These are phyloP conservation scores for Eristalis pertinax DNA, from an alignment of 2,888 invertebrate species.

Conservation along the genomic window DNA sequence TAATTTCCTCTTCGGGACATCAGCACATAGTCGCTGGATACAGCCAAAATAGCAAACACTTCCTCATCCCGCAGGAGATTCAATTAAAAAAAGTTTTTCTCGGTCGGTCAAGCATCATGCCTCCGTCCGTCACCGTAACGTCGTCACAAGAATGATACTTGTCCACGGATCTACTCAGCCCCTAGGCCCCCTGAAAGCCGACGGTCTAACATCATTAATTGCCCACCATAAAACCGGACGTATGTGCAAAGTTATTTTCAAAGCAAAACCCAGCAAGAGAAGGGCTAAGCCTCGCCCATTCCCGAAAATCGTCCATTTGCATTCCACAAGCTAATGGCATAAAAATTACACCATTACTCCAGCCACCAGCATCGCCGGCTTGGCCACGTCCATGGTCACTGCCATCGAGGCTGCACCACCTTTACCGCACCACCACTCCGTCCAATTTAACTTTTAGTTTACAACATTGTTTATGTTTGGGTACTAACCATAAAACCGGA, in stretches of 20 bases:
- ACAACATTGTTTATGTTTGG: constrained; percentile 69
- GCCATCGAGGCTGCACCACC: constrained; percentile 10
- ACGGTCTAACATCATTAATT: constrained; percentile 53
- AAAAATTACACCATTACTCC: constrained; percentile 34
- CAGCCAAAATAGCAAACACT: constrained; percentile 32
- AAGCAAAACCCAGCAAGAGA: background rate
- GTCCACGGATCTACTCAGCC: constrained; percentile 9
- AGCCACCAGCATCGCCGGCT: background rate
- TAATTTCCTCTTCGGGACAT: constrained; percentile 32
- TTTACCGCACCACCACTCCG: constrained; percentile 3
- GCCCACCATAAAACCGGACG: constrained; percentile 33
- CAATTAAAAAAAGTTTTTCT: constrained; percentile 31
- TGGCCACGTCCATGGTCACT: constrained; percentile 23
- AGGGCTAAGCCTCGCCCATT: constrained; percentile 14
- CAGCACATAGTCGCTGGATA: background rate
- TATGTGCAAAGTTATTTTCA: constrained; percentile 1
- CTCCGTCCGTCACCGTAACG: background rate
- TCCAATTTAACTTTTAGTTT: constrained; percentile 71
- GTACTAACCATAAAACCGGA: constrained; percentile 68
- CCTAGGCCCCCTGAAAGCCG: background rate
- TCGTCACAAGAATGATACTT: constrained; percentile 35
- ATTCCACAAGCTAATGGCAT: constrained; percentile 45
- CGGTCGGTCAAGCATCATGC: constrained; percentile 25
- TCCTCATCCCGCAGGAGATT: constrained; percentile 13
- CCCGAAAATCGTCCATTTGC: constrained; percentile 38